Evolutionary conservation across 2,797 vertebrate species (phyloP), one percentile per base, ranked within the genome.

Genomic region (Pangasius krempfi): DNA sequence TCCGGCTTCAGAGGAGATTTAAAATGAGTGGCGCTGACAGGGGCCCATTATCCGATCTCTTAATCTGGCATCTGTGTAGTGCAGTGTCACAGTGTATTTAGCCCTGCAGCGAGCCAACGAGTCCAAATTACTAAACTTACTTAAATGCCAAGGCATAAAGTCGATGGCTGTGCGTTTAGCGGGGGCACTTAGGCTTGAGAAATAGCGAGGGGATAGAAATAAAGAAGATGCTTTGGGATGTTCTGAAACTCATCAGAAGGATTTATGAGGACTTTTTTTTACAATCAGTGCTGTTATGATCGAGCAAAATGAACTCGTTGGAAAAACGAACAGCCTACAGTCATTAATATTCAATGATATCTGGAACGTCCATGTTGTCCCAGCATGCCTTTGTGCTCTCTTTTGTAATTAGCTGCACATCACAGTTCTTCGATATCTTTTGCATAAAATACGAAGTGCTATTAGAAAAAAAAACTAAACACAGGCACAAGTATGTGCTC

Each of bases 41-140:
- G 86, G 86, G 87, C 72, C 86, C 33, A 92, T 93, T 92, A 93
- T 90, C 89, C 33, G 16, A 86, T 90, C 89, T 90, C 87, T 89
- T 89, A 86, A 90, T 92, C 88, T 91, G 88, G 84, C 87, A 89
- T 91, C 16, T 80, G 83, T 85, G 86, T 91, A 89, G 87, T 68
- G 73, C 73, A 58, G 64, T 90, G 90, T 91, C 91, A 92, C 47
- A 90, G 89, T 89, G 54, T 79, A 90, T 91, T 91, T 88, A 82
- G 85, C 76, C 89, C 87, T 52, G 40, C 86, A 88, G 90, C 75
- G 60, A 85, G 80, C 76, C 79, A 86, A 88, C 58, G 66, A 89
- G 90, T 60, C 9, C 44, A 27, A 84, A 89, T 89, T 88, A 87
- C 87, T 68, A 78, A 90, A 88, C 80, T 90, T 90, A 89, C 89